Conservation (phyloP, 2,113 vertebrate genomes). For the Marcusenius ussheri region DNA sequence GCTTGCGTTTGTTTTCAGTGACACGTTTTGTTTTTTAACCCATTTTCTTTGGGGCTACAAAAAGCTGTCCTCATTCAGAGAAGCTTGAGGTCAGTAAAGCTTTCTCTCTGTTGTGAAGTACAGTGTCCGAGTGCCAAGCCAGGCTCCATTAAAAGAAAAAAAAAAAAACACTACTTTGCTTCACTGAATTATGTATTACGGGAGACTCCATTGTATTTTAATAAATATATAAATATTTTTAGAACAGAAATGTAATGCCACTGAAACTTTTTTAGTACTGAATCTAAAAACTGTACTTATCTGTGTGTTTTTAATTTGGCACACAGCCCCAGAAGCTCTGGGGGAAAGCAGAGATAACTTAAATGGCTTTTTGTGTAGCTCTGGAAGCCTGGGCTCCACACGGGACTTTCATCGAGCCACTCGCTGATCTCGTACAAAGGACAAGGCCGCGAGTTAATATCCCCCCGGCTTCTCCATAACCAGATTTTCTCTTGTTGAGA, state of each 20-base stretch:
- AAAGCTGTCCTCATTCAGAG: neutral
- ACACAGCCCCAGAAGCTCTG: conserved; percentile 33
- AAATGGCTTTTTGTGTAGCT: conserved; percentile 23
- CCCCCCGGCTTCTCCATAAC: neutral
- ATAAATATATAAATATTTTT: conserved; percentile 1
- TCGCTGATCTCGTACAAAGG: neutral
- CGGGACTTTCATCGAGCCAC: neutral
- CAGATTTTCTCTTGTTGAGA: conserved; percentile 8
- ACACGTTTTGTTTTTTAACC: neutral
- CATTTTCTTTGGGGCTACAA: neutral
- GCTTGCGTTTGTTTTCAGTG: neutral
- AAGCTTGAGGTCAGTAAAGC: neutral
- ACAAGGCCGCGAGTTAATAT: neutral
- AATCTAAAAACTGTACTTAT: conserved; percentile 23
- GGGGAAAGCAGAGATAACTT: conserved; percentile 30
- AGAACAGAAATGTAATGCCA: neutral
- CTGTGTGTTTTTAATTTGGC: conserved; percentile 3
- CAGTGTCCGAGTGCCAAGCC: neutral
- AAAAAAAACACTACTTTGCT: neutral
- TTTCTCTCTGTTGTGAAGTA: neutral
- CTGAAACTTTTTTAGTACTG: conserved; percentile 19
- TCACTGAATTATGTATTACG: neutral
- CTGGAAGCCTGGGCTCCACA: conserved; percentile 24
- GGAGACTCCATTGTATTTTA: neutral
- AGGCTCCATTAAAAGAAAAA: neutral